These are phyloP conservation scores for Peucedramus taeniatus DNA, from an alignment of 2,113 vertebrate genomes.

Conservation along the genomic window DNA sequence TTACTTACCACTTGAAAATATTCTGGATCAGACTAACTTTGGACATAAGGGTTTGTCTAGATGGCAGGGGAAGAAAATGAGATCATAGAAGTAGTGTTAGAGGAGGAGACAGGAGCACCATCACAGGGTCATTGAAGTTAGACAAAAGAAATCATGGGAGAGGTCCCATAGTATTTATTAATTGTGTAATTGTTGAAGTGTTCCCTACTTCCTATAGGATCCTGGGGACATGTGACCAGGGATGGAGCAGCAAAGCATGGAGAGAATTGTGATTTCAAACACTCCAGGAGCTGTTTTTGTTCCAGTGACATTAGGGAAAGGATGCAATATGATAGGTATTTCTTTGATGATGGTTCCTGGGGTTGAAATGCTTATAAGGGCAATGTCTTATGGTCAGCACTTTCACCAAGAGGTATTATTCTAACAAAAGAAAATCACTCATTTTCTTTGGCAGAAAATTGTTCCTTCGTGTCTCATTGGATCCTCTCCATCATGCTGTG, in stretches of 20 bases:
- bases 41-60: neutral
- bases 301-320: neutral
- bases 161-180: neutral
- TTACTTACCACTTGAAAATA: neutral
- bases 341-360: neutral
- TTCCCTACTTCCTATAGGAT: neutral
- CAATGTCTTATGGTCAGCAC: neutral
- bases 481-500: rapidly evolving
- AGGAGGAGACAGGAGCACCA: neutral
- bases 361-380: neutral
- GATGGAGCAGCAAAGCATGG: neutral
- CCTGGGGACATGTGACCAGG: neutral
- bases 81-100: neutral
- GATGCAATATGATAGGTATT: too few species aligned
- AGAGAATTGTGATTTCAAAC: neutral
- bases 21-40: neutral
- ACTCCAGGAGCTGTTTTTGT: neutral
- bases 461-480: rapidly evolving
- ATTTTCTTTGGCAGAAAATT: neutral
- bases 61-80: neutral
- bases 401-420: neutral
- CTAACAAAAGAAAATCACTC: neutral
- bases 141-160: neutral
- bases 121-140: rapidly evolving
- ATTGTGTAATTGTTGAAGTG: neutral